Base-by-base conservation (phyloP, 2,888 invertebrate species). In the Thera britannica region DNA sequence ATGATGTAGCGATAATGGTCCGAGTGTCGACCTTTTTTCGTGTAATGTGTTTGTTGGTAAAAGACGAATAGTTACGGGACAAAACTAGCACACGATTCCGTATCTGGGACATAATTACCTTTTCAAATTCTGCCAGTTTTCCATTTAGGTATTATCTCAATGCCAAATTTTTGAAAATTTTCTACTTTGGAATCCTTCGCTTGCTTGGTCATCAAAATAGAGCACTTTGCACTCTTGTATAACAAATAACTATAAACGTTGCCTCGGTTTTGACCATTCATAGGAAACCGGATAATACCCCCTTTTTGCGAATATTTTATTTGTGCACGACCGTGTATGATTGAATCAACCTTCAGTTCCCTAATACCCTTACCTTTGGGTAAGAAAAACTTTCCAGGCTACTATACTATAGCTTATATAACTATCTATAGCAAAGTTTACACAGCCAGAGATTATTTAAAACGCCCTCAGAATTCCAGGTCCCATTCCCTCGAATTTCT, bases 1-100 rank as follows among this genome's bases (percentile, higher is more conserved):
- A 82, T 79, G 80, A 81, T 79, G 78, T 77, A 72, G 79, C 76
- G 78, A 83, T 82, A 80, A 84, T 82, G 79, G 79, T 80, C 60
- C 64, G 49, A 65, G 70, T 68, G 65, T 65, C 60, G 60, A 62
- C 68, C 65, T 68, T 71, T 67, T 68, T 62, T 68, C 62, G 70
- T 67, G 64, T 65, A 64, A 67, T 68, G 58, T 64, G 65, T 51
- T 66, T 58, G 61, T 62, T 62, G 62, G 48, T 58, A 2, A 36
- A 8, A 38, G 38, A 36, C 12, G 2, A 41, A 44, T 9, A 12
- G n/a, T 12, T 8, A 57, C 57, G 8, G 57, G 23, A 44, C 57
- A 38, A 7, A 4, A 12, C 38, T 57, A 41, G 7, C 41, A 12
- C 41, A 41, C 12, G 7, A 2, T 23, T 46, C 9, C 9, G 44